Percentiles rank a stretch among this genome's conserved stretches.
Conservation (phyloP, 2,797 vertebrate genomes). For the Lagodon rhomboides region DNA sequence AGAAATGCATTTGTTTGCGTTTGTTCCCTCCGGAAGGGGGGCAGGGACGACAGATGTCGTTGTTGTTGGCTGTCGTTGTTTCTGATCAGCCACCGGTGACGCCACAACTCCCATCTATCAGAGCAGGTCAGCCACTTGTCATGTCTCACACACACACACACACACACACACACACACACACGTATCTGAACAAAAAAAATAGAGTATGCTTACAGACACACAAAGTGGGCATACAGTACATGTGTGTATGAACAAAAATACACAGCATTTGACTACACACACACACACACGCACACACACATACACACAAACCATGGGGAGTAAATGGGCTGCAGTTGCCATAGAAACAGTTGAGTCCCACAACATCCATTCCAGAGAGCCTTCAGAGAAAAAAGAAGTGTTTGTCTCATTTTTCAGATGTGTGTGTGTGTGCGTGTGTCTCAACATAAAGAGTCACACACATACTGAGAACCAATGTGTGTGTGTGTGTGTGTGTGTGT, state of each 20-base stretch:
- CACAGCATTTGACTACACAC: conserved; percentile 13
- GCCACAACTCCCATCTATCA: conserved; percentile 66
- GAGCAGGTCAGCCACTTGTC: conserved; percentile 30
- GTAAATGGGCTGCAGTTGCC: conserved; percentile 83
- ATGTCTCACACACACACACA: not conserved
- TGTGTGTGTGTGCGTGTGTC: conserved; percentile 47
- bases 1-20: conserved; percentile 46
- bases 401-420: conserved; percentile 81
- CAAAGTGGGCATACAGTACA: not conserved
- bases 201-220: not conserved
- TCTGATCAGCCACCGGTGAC: conserved; percentile 64
- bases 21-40: conserved; percentile 38
- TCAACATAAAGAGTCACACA: conserved; percentile 42
- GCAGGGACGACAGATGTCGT: conserved; percentile 57
- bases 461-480: conserved; percentile 7
- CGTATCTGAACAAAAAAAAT: not conserved
- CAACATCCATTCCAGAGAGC: conserved; percentile 79
- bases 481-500: not conserved
- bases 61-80: conserved; percentile 56
- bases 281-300: conserved; percentile 41
- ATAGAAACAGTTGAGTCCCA: conserved; percentile 85
- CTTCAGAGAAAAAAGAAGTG: conserved; percentile 79
- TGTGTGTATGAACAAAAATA: conserved; percentile 11
- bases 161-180: conserved; percentile 18
- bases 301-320: conserved; percentile 61